These are phyloP conservation scores for Drymodes brunneopygia DNA, from an alignment of 2,113 vertebrate species.

Conservation along the genomic window DNA sequence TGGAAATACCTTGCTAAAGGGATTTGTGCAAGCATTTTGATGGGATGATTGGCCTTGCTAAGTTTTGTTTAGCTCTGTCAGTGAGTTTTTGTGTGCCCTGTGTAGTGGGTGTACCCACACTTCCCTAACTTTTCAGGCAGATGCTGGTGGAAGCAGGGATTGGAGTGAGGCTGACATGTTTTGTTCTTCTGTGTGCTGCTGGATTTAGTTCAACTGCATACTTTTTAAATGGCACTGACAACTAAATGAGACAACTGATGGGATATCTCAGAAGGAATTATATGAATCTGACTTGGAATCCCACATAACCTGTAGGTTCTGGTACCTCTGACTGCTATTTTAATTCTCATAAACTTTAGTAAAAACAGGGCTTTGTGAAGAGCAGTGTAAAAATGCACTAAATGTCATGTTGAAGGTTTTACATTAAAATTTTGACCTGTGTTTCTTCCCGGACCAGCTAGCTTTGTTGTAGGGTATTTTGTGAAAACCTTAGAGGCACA, in stretches of 20 bases:
- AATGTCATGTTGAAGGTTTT: background rate
- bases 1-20: background rate
- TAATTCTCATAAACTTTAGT: background rate
- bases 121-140: background rate
- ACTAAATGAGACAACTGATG: background rate
- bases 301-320: background rate
- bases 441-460: background rate
- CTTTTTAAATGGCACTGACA: background rate
- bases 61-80: background rate
- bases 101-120: accelerated
- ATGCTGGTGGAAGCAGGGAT: background rate
- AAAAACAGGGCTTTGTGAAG: background rate
- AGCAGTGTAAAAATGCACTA: background rate
- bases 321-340: background rate
- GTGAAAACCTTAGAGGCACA: background rate
- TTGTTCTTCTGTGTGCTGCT: background rate
- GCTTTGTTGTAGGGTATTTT: background rate
- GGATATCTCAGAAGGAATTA: background rate
- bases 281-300: background rate
- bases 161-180: background rate
- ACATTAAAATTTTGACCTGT: background rate
- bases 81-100: background rate
- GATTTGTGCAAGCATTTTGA: background rate
- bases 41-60: background rate
- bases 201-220: background rate